A percentile compares a stretch with the other conserved stretches of the same genome.
These are phyloP conservation scores for Zaprionus kolodkinae DNA, from an alignment of 1,140 invertebrate genomes.

Conservation along the genomic window DNA sequence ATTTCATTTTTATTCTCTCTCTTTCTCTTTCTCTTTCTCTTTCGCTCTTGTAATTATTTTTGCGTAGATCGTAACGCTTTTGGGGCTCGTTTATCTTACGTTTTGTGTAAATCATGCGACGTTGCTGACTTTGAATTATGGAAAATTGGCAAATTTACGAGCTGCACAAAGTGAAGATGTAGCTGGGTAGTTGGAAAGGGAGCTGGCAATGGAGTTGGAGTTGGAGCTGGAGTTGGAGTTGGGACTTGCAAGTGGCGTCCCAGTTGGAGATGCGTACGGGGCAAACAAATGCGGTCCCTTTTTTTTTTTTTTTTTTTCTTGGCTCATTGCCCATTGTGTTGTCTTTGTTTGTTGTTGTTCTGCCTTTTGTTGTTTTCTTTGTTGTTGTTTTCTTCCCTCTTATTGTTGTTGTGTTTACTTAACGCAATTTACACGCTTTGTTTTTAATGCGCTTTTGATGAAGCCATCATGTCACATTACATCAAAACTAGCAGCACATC, in stretches of 20 bases:
- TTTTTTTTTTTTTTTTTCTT: neutral
- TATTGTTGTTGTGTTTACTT: conserved; percentile 39
- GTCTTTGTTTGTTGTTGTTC: conserved; percentile 17
- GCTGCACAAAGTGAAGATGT: conserved; percentile 8
- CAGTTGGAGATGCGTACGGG: neutral
- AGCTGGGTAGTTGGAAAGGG: conserved; percentile 3
- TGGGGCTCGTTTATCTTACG: conserved; percentile 40
- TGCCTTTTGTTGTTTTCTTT: conserved; percentile 6
- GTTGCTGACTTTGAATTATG: conserved; percentile 52
- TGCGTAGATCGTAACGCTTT: conserved; percentile 5
- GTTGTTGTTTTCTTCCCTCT: neutral
- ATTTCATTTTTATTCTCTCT: conserved; percentile 2
- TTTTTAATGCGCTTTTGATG: conserved; percentile 83
- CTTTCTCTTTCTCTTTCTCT: neutral
- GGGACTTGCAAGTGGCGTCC: neutral
- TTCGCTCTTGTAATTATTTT: conserved; percentile 35
- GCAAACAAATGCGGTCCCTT: conserved; percentile 19
- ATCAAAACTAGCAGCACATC: conserved; percentile 63
- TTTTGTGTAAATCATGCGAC: conserved; percentile 50
- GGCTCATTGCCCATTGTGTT: neutral
- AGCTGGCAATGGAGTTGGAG: conserved; percentile 6
- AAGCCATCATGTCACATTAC: conserved; percentile 83
- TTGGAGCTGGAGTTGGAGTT: neutral
- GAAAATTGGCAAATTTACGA: conserved; percentile 54
- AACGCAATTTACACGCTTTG: conserved; percentile 64